Percentiles rank a stretch among this genome's conserved stretches.
Conservation (phyloP, 2,797 vertebrate genomes). For the Mormyrops boulengeri region DNA sequence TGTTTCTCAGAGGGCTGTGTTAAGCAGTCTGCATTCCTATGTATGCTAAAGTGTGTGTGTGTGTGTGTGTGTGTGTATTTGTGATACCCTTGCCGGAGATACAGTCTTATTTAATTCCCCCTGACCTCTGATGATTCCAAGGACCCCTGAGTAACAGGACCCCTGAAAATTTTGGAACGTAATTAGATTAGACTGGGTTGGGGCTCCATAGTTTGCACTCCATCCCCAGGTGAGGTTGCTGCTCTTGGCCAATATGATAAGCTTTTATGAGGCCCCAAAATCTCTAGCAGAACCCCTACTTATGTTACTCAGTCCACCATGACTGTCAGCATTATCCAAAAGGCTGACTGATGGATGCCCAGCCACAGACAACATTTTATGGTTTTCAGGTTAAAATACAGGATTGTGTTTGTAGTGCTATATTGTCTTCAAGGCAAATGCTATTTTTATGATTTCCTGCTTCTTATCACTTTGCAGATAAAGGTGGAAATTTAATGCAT, state of each 20-base stretch:
- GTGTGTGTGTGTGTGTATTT: neutral
- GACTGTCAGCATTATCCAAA: neutral
- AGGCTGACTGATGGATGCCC: neutral
- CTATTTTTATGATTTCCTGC: neutral
- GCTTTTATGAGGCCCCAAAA: neutral
- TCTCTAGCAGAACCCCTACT: neutral
- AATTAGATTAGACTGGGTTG: neutral
- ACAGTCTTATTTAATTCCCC: neutral
- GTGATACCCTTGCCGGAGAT: neutral
- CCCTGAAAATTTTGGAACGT: neutral
- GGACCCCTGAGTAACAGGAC: neutral
- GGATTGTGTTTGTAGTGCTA: neutral
- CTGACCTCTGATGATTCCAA: neutral
- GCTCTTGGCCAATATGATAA: neutral
- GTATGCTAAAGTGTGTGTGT: neutral
- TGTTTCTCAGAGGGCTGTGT: neutral
- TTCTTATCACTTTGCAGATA: neutral
- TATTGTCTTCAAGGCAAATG: neutral
- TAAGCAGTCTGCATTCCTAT: neutral
- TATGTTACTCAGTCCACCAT: neutral
- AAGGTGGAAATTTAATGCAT: neutral
- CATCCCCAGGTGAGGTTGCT: no score
- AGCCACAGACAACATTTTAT: neutral
- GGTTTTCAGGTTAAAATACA: neutral
- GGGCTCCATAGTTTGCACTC: neutral